Percentiles rank a stretch among this genome's conserved stretches.
Evolutionary conservation across 2,888 invertebrate species (phyloP).

Genomic region (Exocentrus adspersus): DNA sequence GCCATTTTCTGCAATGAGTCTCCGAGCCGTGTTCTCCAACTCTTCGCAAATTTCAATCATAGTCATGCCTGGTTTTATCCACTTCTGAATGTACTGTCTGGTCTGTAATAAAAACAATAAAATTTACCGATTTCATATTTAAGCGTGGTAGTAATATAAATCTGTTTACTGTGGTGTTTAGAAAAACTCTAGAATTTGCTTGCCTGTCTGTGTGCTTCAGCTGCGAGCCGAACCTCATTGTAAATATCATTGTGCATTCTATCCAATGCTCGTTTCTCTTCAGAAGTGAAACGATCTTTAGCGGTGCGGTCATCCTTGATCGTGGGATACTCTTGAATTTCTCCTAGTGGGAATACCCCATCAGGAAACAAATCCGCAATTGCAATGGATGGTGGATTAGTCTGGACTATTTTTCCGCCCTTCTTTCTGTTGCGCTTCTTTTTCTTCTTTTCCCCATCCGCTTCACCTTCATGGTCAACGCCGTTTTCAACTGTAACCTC

Average conservation of each 20-base stretch:
- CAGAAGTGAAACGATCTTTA: slow-evolving; percentile 84
- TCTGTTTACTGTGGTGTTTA: too few relatives aligned
- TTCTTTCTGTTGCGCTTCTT: slow-evolving; percentile 72
- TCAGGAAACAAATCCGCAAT: slow-evolving; percentile 87
- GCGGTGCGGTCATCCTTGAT: slow-evolving; percentile 86
- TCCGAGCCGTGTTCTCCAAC: slow-evolving; percentile 90
- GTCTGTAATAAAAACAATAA: slow-evolving; percentile 73
- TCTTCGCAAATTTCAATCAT: slow-evolving; percentile 99
- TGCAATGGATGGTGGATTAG: slow-evolving; percentile 87
- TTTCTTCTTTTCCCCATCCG: slow-evolving; percentile 73
- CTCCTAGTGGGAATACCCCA: slow-evolving; percentile 86
- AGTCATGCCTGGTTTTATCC: slow-evolving; percentile 98
- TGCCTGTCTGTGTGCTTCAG: slow-evolving; percentile 97
- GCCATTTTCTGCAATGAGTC: slow-evolving; percentile 93
- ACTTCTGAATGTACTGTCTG: slow-evolving; percentile 88
- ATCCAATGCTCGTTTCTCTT: slow-evolving; percentile 91
- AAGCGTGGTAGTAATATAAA: too few relatives aligned
- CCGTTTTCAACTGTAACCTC: slow-evolving; percentile 47
- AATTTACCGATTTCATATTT: too few relatives aligned
- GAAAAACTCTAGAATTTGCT: slow-evolving; percentile 17
- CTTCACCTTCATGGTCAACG: slow-evolving; percentile 62
- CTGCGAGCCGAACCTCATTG: slow-evolving; percentile 93
- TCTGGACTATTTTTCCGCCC: slow-evolving; percentile 71
- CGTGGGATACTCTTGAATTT: slow-evolving; percentile 84
- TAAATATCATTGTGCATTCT: slow-evolving; percentile 92